Base-by-base conservation (phyloP, 2,797 vertebrate species). In the Sebastes aleutianus region DNA sequence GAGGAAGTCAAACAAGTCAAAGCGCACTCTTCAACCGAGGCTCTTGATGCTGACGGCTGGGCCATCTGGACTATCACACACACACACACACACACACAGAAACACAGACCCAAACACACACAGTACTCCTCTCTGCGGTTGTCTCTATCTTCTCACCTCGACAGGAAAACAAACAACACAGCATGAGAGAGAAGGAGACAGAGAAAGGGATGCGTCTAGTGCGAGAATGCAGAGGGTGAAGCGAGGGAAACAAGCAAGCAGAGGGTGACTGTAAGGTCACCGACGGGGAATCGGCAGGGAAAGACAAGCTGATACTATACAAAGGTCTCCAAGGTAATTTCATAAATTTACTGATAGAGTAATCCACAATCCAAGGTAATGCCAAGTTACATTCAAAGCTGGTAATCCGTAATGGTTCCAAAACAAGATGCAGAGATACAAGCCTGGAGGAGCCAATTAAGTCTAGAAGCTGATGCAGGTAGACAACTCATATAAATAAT, bases 81-180 rank as follows among this genome's bases (percentile, higher is more conserved):
- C 34, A 68, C 70, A 65, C 26, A 65, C 84, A 82, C 88, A 70
- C 34, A 36, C 79, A 73, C 84, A 76, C 61, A 43, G 36, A 39
- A 39, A 39, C 36, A 39, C 36, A 43, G 39, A 43, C 0, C 39
- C 79, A 82, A 69, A 85, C 84, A 82, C 88, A 70, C 88, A 66
- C 88, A 87, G 85, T 76, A 47, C 84, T 72, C 82, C 82, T 88
- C 84, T 80, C 89, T 78, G 84, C 32, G 85, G 87, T 81, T 50
- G 78, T 36, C 88, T 87, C 74, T 29, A 79, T 74, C 85, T 84
- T 89, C 89, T 89, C 92, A 87, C 90, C 88, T 90, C 85, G 8
- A 91, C 76, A 76, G 71, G 72, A 83, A 93, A 91, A 93, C 78
- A 91, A 93, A 92, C 88, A 93, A 88, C 90, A 9, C 91, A 87